A percentile compares a stretch with the other conserved stretches of the same genome.
Conservation (phyloP, 2,113 vertebrate species). For the Hucho hucho region DNA sequence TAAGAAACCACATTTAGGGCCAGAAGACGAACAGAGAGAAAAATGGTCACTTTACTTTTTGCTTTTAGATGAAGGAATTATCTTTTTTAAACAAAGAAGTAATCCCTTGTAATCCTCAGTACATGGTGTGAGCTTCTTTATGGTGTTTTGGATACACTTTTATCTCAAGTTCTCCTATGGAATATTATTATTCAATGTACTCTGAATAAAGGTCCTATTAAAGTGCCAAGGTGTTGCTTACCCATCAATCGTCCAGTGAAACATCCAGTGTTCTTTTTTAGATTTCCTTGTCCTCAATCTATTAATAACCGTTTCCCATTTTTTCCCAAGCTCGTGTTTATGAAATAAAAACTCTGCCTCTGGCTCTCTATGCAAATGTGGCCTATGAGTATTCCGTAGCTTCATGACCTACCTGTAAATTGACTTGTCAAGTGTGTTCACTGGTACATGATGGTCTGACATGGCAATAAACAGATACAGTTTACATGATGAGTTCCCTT, state of each 20-base stretch:
- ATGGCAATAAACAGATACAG: slow-evolving; percentile 42
- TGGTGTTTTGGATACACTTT: slow-evolving; percentile 20
- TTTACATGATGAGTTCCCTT: slow-evolving; percentile 48
- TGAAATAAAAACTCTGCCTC: slow-evolving; percentile 51
- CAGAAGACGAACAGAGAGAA: slow-evolving; percentile 22
- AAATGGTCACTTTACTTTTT: slow-evolving; percentile 45
- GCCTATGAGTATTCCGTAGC: slow-evolving; percentile 21
- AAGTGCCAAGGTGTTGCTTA: slow-evolving; percentile 7
- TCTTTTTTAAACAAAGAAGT: slow-evolving; percentile 27
- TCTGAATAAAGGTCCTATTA: slow-evolving; percentile 19
- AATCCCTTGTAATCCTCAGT: slow-evolving; percentile 14
- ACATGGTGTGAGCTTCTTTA: slow-evolving; percentile 20
- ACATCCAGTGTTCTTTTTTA: not conserved
- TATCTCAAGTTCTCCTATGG: slow-evolving; percentile 28
- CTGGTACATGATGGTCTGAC: slow-evolving; percentile 8
- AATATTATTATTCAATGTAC: not conserved
- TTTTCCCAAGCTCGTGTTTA: slow-evolving; percentile 48
- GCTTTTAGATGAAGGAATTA: not conserved
- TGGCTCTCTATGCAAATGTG: slow-evolving; percentile 49
- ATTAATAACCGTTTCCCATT: slow-evolving; percentile 49
- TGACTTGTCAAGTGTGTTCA: slow-evolving; percentile 38
- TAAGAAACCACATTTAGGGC: slow-evolving; percentile 41
- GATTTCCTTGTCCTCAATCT: slow-evolving; percentile 36
- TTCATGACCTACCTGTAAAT: slow-evolving; percentile 36
- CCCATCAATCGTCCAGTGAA: slow-evolving; percentile 1